Base-by-base conservation (phyloP, 1,140 invertebrate species). In the Piezodorus guildinii region DNA sequence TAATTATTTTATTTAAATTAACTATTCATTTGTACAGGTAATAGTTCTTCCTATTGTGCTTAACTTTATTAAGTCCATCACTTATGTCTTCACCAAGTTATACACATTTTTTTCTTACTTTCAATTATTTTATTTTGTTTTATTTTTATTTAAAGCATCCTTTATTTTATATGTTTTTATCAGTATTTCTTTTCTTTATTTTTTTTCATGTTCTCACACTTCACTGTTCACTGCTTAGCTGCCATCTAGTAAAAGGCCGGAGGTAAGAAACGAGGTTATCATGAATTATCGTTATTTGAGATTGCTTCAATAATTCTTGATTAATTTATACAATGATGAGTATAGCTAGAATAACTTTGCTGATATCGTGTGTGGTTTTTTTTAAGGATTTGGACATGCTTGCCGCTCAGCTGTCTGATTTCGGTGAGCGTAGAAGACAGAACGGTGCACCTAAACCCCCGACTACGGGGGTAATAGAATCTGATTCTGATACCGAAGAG, bases 391-490 rank as follows among this genome's bases (percentile, higher is more conserved):
- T 96, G 78, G 92, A 96, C 77, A 86, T 88, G 74, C 77, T 96
- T 72, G 92, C 92, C 67, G 91, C 90, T 73, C 91, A 96, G 77
- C 80, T 96, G 71, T 94, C 90, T 79, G 90, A 95, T 77, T 79
- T 96, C 73, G 90, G 88, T 71, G 85, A 61, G 6, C 16, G 64
- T 17, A 30, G 45, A 14, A 67, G 67, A 44, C 67, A 68, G 43
- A 67, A 65, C 46, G 66, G 68, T 63, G 63, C 56, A 14, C 54
- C 61, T 52, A 68, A 69, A 62, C 65, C 66, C 43, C 66, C 67
- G 9, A 60, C 71, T 52, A 60, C 63, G 34, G 66, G 62, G 52
- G 44, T 68, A 60, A 62, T 65, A 39, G 73, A 74, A 60, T 73
- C 74, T 8, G 76, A 77, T 65, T 75, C 75, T 52, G 75, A 76